Conservation (phyloP, 2,888 invertebrate species). For the Ellobium chinense region DNA sequence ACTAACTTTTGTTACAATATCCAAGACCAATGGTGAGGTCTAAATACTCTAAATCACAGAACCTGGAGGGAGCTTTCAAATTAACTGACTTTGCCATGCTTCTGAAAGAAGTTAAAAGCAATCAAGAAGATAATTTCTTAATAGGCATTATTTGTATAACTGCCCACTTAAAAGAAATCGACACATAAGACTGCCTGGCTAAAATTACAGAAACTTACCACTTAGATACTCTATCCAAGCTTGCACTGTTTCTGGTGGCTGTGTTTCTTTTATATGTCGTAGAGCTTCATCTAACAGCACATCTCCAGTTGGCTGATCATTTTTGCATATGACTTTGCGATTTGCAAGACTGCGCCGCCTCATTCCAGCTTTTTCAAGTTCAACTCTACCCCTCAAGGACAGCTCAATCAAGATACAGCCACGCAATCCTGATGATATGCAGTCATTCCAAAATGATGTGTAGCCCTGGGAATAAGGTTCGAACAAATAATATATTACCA, state of each 20-base stretch:
- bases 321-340: slow-evolving; percentile 87
- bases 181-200: too few species aligned
- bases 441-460: slow-evolving; percentile 99
- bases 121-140: too few species aligned
- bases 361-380: slow-evolving; percentile 98
- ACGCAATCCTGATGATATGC: slow-evolving; percentile 98
- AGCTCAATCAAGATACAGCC: slow-evolving; percentile 99
- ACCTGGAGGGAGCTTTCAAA: too few species aligned
- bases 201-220: slow-evolving; percentile 83
- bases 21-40: too few species aligned
- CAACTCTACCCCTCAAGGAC: slow-evolving; percentile 94
- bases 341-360: slow-evolving; percentile 90
- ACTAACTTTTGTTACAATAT: too few species aligned
- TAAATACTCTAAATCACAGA: too few species aligned
- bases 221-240: slow-evolving; percentile 99
- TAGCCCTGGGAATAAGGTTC: slow-evolving; percentile 73
- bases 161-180: too few species aligned
- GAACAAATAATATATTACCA: background rate
- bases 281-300: slow-evolving; percentile 93
- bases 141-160: too few species aligned
- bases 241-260: slow-evolving; percentile 97
- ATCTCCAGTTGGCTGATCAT: slow-evolving; percentile 97
- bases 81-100: too few species aligned
- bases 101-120: too few species aligned
- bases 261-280: slow-evolving; percentile 98